Conservation (phyloP, 2,113 vertebrate genomes). For the Cardinalis cardinalis region DNA sequence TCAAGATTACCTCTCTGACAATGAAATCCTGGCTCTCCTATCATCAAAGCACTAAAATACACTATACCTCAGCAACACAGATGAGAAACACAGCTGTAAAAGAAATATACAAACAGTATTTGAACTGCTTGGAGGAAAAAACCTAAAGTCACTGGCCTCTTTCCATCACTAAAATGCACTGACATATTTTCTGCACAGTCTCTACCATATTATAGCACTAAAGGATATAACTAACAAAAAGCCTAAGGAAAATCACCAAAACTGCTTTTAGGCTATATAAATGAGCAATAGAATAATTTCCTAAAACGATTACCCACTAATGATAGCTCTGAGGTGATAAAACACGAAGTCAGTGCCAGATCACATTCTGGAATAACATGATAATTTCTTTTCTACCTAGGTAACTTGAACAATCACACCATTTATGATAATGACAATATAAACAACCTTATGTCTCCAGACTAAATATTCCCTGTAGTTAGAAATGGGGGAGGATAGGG, state of each 20-base stretch:
- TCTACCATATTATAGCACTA: neutral
- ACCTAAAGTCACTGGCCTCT: neutral
- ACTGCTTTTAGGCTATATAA: neutral
- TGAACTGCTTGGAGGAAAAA: neutral
- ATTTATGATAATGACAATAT: constrained; percentile 39
- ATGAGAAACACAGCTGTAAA: constrained; percentile 22
- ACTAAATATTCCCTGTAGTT: constrained; percentile 6
- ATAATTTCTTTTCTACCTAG: constrained; percentile 28
- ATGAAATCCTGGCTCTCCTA: neutral
- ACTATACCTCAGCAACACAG: neutral
- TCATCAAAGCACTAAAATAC: constrained; percentile 5
- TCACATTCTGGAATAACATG: constrained; percentile 10
- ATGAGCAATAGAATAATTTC: constrained; percentile 43
- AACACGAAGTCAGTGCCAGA: constrained; percentile 16
- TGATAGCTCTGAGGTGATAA: constrained; percentile 48
- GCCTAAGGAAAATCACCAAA: neutral
- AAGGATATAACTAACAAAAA: constrained; percentile 20
- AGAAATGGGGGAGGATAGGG: neutral
- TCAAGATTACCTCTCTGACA: neutral
- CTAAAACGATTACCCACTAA: constrained; percentile 41
- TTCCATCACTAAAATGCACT: constrained; percentile 2
- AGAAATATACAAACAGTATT: constrained; percentile 17
- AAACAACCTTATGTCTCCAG: constrained; percentile 26
- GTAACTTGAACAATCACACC: constrained; percentile 34
- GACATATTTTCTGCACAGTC: constrained; percentile 9